Base-by-base conservation (phyloP, 2,797 vertebrate species). In the Oreochromis grahami region DNA sequence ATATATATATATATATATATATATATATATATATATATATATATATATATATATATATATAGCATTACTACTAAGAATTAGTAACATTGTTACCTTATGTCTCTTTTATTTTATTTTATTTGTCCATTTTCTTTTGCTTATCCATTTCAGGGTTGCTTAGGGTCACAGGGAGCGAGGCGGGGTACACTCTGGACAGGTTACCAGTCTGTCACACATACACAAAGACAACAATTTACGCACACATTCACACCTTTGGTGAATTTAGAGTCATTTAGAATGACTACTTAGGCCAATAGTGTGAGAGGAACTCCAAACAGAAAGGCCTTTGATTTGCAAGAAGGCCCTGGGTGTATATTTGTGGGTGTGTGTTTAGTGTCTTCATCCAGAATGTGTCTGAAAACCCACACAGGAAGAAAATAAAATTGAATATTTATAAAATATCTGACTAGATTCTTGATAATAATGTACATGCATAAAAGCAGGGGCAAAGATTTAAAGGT, bases 21-120 rank as follows among this genome's bases (percentile, higher is more conserved):
- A 6, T 13, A 21, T 15, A 29, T 13, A 6, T 13, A 21, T 15
- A 29, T 13, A 6, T 13, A 21, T 15, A 29, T 13, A 6, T 13
- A 21, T 53, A n/a, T 53, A 24, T 53, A 29, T 29, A 5, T 0
- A 51, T 0, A 51, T 0, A 13, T 2, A 29, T 5, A 12, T 63
- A 63, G 6, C 8, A 36, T 63, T 63, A 36, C 32, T 63, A 63
- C 32, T 63, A 36, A n/a, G 32, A 36, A 38, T 36, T 63, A 63
- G 58, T 36, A 63, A 63, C 19, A 63, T n/a, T 36, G 19, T n/a
- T 38, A 7, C 5, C 19, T 8, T 41, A 13, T 5, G 11, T 38
- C 60, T 38, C 19, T 21, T 41, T 41, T 65, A 41, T 65, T 36
- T 52, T 21, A 5, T 52, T 52, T 12, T 63, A 11, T 36, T 36